Base-by-base conservation (phyloP, 2,797 vertebrate species). In the Clarias platycephalus region DNA sequence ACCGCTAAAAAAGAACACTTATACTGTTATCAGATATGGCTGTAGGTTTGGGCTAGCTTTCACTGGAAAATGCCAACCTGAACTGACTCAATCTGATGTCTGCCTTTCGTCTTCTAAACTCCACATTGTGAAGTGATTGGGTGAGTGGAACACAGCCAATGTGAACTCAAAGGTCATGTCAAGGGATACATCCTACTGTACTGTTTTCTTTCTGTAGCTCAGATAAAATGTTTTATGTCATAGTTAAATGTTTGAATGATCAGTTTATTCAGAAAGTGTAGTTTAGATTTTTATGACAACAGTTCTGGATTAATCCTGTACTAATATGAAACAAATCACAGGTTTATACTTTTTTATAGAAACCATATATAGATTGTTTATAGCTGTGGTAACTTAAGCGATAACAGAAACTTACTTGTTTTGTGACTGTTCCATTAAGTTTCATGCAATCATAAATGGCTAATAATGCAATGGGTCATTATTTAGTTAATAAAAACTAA, bases 51-150 rank as follows among this genome's bases (percentile, higher is more conserved):
- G 44, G 31, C 72, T 64, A 66, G 60, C n/a, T 44, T 53, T 84
- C 37, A 68, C n/a, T 62, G 75, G 34, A 79, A 71, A 84, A 62
- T 71, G 66, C 37, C 34, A 68, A 62, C 66, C 40, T 58, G 18
- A 68, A 60, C 12, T 40, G 34, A 16, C 34, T 66, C 22, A 31
- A 84, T 80, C 83, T 63, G 26, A 79, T 71, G 31, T 63, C 66
- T 80, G 16, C 49, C 37, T 66, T 84, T 53, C 53, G 40, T 18
- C 24, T 28, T 67, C 24, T 40, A 70, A 77, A 60, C 53, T 24
- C 62, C 22, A 70, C 28, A 31, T 60, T 55, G 49, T 55, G 31
- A 71, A n/a, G 26, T 63, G 66, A 60, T 40, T 63, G 34, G 76
- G 70, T 63, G n/a, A 63, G 63, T 70, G 55, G 63, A 79, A 31